Evolutionary conservation across 2,888 invertebrate species (phyloP), one percentile per base, ranked within the genome.

Genomic region (Polia nebulosa): DNA sequence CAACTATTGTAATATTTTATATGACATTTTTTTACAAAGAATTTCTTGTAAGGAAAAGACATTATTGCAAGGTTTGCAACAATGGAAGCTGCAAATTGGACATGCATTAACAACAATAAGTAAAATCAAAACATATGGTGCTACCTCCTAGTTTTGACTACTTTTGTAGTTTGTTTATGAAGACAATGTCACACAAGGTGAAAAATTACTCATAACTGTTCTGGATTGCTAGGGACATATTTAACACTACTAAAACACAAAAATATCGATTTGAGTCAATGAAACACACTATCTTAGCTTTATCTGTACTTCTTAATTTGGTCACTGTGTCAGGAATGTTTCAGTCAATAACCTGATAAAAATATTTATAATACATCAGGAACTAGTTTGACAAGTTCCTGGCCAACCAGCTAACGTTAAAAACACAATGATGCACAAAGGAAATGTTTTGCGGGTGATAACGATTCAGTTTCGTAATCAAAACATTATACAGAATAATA

Each of bases 381-480:
- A 71, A 60, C 66, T 56, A 57, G 70, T 77, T 73, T 59, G 36
- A 51, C 49, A 44, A 36, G 36, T 52, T 32, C n/a, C 13, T 60
- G 36, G 15, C 27, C 44, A 47, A 58, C 58, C 25, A 82, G 57
- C 51, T 65, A 72, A 57, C 49, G 9, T 56, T 63, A 65, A 59
- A 22, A 41, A 67, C 34, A 52, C 25, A 49, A 51, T 70, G 47
- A 76, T 78, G 71, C 78, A 89, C 85, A 87, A 88, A 88, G 85
- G 78, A 85, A 84, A 63, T 69, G 75, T 85, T 87, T 82, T 81
- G 75, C 72, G 69, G 73, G 70, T 83, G 88, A 88, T 90, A 89
- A 85, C 79, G 79, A 80, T 71, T 79, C 69, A 66, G 83, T 89
- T 87, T 90, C 88, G 84, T 88, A 89, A 92, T 85, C 85, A 88